Percentiles rank a stretch among this genome's conserved stretches.
phyloP scores from a whole-genome alignment of 2,797 vertebrate species.

The Sebastes oblongus region DNA sequence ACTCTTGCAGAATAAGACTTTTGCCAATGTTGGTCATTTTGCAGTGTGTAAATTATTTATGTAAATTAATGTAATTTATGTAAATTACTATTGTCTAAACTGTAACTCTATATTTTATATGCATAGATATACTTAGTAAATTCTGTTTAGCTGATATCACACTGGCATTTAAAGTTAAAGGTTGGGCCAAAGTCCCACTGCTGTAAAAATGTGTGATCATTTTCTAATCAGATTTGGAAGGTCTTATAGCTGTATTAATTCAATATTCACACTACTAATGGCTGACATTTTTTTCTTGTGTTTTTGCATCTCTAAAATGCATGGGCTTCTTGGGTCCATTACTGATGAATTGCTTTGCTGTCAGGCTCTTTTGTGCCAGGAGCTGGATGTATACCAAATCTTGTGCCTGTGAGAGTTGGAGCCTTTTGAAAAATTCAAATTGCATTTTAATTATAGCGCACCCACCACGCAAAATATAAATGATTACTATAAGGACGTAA shows the following conservation, averaged over 20 bases:
- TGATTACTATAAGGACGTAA: slow-evolving; percentile 50
- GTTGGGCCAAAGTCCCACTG: slow-evolving; percentile 7
- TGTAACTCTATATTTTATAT: background rate
- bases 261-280: slow-evolving; percentile 34
- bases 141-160: background rate
- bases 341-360: slow-evolving; percentile 56
- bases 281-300: slow-evolving; percentile 31
- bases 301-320: slow-evolving; percentile 44
- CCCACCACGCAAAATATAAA: slow-evolving; percentile 59
- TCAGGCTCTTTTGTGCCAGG: slow-evolving; percentile 52
- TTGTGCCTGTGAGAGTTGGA: slow-evolving; percentile 50
- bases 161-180: slow-evolving; percentile 40
- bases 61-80: too few species aligned
- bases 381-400: slow-evolving; percentile 59
- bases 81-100: background rate
- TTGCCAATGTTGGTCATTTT: background rate
- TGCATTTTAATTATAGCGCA: slow-evolving; percentile 62
- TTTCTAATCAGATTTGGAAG: slow-evolving; percentile 48
- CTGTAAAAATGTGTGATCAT: slow-evolving; percentile 18
- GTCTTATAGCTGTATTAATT: slow-evolving; percentile 28
- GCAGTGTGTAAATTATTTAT: background rate
- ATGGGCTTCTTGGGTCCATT: slow-evolving; percentile 47
- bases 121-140: background rate
- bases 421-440: slow-evolving; percentile 58
- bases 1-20: background rate